phyloP scores from a whole-genome alignment of 37 sponge, comb jelly and placozoan genomes.

The Haliclona indistincta region DNA sequence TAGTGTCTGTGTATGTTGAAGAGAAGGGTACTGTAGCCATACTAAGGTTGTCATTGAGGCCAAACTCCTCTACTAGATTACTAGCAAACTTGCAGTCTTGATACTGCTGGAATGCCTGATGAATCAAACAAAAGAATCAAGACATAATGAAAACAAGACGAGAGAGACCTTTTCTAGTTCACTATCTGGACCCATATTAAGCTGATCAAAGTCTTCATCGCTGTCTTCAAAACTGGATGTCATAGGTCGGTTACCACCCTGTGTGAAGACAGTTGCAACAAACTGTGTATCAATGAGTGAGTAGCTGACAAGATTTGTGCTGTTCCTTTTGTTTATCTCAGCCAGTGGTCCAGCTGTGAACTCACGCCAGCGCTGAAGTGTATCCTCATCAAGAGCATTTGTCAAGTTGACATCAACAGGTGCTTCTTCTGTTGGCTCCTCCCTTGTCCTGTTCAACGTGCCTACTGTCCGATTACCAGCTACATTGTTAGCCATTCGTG shows the following conservation, averaged over 20 bases:
- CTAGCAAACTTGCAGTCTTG: slow-evolving; percentile 50
- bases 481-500: slow-evolving; percentile 44
- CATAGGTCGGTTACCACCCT: slow-evolving; percentile 72
- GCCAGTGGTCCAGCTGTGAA: slow-evolving; percentile 62
- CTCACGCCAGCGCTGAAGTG: slow-evolving; percentile 51
- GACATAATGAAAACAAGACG: neutral
- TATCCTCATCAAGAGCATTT: slow-evolving; percentile 35
- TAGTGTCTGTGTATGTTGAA: slow-evolving; percentile 37
- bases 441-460: neutral
- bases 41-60: slow-evolving; percentile 54
- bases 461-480: slow-evolving; percentile 4
- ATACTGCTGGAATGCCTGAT: slow-evolving; percentile 62
- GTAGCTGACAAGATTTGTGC: slow-evolving; percentile 52
- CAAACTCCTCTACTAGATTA: slow-evolving; percentile 64
- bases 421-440: neutral
- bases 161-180: slow-evolving; percentile 58
- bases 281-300: slow-evolving; percentile 4
- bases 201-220: slow-evolving; percentile 70
- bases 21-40: slow-evolving; percentile 34
- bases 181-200: slow-evolving; percentile 21
- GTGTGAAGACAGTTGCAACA: neutral
- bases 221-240: slow-evolving; percentile 66
- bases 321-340: slow-evolving; percentile 66
- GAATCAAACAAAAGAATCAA: neutral
- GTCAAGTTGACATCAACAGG: neutral